Percentiles rank a stretch among this genome's conserved stretches.
These are phyloP conservation scores for Dendrolimus houi DNA, from an alignment of 2,888 invertebrate genomes.

Conservation along the genomic window DNA sequence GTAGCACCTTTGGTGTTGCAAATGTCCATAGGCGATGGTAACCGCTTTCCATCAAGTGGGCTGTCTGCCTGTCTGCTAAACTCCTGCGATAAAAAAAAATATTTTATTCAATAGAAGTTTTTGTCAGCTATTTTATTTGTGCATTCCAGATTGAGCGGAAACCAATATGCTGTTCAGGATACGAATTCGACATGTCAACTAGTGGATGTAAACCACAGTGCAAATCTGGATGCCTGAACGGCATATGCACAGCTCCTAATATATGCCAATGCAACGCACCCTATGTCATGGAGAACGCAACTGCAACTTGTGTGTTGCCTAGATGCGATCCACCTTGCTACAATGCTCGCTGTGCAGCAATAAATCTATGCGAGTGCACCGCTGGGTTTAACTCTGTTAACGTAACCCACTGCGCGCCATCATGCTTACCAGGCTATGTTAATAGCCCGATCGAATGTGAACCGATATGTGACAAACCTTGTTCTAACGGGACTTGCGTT, in stretches of 20 bases:
- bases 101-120: too few relatives aligned
- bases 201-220: slow-evolving; percentile 24
- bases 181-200: slow-evolving; percentile 4
- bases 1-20: not conserved
- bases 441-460: slow-evolving; percentile 10
- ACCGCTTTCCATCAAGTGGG: not conserved
- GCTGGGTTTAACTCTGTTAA: slow-evolving; percentile 20
- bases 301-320: slow-evolving; percentile 25
- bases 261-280: slow-evolving; percentile 38
- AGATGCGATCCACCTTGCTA: slow-evolving; percentile 51
- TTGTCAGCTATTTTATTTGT: not conserved
- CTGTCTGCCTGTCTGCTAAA: not conserved
- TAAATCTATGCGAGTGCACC: slow-evolving; percentile 42
- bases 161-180: slow-evolving; percentile 17
- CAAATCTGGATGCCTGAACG: slow-evolving; percentile 31
- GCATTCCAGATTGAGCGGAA: not conserved
- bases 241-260: slow-evolving; percentile 33
- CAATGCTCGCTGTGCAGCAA: slow-evolving; percentile 29
- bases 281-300: slow-evolving; percentile 13
- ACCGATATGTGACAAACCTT: slow-evolving; percentile 20
- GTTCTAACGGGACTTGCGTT: slow-evolving; percentile 32
- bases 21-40: not conserved
- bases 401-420: slow-evolving; percentile 13
- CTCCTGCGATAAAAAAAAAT: not conserved
- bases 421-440: slow-evolving; percentile 12